A percentile compares a stretch with the other conserved stretches of the same genome.
Evolutionary conservation across 1,140 invertebrate species (phyloP).

Genomic region (Popillia japonica): DNA sequence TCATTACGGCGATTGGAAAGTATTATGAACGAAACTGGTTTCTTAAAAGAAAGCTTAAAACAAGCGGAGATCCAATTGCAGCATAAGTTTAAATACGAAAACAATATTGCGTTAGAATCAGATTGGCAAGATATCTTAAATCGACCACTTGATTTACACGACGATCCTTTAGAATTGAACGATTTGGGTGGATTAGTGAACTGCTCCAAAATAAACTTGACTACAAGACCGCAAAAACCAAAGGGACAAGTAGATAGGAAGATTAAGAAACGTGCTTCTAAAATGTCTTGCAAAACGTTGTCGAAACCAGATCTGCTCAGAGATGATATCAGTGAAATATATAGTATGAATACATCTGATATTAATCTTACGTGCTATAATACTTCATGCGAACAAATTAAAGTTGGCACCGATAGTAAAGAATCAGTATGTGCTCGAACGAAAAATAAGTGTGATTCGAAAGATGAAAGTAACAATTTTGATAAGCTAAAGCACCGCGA

Average conservation of each 20-base stretch:
- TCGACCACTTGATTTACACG: background rate
- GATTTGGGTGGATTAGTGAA: background rate
- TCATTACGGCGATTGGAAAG: constrained; percentile 44
- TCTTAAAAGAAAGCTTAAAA: constrained; percentile 46
- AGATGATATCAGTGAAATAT: too few relatives aligned
- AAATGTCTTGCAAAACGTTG: too few relatives aligned
- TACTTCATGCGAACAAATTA: background rate
- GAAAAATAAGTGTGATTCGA: background rate
- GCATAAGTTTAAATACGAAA: background rate
- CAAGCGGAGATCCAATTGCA: constrained; percentile 42
- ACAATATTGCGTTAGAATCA: background rate
- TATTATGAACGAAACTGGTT: constrained; percentile 48
- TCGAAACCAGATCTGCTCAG: too few relatives aligned
- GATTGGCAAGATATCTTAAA: background rate
- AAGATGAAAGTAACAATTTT: background rate
- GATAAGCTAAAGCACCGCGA: background rate
- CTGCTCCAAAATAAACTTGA: background rate
- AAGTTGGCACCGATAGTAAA: background rate
- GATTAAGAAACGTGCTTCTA: too few relatives aligned
- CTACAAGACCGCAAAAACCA: background rate
- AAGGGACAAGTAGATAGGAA: background rate
- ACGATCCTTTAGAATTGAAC: background rate
- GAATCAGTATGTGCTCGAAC: background rate
- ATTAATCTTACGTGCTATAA: too few relatives aligned
- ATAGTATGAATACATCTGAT: too few relatives aligned